Evolutionary conservation across 2,113 vertebrate species (phyloP), one percentile per base, ranked within the genome.

Genomic region (Gila orcuttii): DNA sequence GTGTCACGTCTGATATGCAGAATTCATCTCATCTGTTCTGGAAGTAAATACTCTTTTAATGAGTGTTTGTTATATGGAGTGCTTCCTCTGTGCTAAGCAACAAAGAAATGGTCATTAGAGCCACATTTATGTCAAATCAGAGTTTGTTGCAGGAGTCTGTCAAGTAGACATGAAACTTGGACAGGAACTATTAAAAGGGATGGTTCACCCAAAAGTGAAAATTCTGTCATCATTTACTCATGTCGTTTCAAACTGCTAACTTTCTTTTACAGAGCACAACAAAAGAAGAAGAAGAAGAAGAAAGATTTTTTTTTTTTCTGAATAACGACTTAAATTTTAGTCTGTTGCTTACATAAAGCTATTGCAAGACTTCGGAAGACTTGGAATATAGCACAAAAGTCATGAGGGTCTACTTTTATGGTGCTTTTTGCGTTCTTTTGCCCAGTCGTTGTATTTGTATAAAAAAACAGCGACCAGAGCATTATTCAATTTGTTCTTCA

Each of bases 1-100:
- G 85, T 84, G 85, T 71, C 87, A 68, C 28, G 68, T 86, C n/a
- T 88, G 59, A 81, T 64, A 81, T 66, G 59, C 17, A 31, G 42
- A 31, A 42, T 47, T 25, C 39, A 47, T 66, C 42, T 47, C 17
- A 59, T 66, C 79, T 81, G 57, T 62, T 36, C 33, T 79, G 59
- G 15, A 42, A 47, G n/a, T 47, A 31, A 12, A 81, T 28, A 36
- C 13, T 81, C 39, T 45, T 80, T 64, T 79, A 79, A 64, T 64
- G n/a, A 19, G 23, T n/a, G 42, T 64, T 28, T 79, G 77, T 78
- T 59, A n/a, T 57, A 17, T 78, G 31, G 52, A 57, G 11, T 39
- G 31, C 19, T 57, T 57, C 19, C 52, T 79, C 52, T 79, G 19
- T 59, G 76, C 76, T 36, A 59, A 79, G 21, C 76, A 50, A 75